These are phyloP conservation scores for Drosophila sproati DNA, from an alignment of 1,140 invertebrate species.

Conservation along the genomic window DNA sequence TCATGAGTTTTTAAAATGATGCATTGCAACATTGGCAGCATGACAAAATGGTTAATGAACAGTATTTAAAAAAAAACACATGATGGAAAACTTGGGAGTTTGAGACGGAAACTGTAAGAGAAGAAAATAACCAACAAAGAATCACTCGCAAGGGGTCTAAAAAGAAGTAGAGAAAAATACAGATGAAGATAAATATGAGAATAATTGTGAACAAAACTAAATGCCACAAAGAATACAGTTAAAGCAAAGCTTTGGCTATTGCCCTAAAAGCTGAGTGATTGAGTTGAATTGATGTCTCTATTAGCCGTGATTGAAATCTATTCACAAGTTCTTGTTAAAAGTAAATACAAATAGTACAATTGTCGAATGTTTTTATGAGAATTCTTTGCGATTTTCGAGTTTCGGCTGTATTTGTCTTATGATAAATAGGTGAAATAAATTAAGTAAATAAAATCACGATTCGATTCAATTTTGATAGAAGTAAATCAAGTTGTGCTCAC, in stretches of 20 bases:
- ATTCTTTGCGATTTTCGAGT: too few species aligned
- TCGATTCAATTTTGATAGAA: background rate
- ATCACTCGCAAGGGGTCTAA: background rate
- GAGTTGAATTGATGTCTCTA: too few species aligned
- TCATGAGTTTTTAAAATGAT: background rate
- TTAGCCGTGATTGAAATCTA: too few species aligned
- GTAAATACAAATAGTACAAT: too few species aligned
- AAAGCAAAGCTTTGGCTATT: too few species aligned
- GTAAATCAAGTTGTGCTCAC: background rate
- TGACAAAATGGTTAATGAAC: background rate
- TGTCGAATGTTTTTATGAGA: too few species aligned
- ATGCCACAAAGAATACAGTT: background rate
- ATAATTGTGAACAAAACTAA: constrained; percentile 1
- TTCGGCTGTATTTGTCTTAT: too few species aligned
- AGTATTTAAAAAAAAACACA: background rate
- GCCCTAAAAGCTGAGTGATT: too few species aligned
- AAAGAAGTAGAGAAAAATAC: background rate
- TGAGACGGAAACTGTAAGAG: background rate
- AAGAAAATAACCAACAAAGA: background rate
- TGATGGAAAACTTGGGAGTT: background rate
- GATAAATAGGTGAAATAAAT: too few species aligned
- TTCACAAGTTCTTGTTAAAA: too few species aligned
- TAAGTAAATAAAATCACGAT: background rate
- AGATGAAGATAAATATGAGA: background rate
- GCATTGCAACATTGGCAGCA: background rate